Evolutionary conservation across 2,797 vertebrate genomes (phyloP), one percentile per base, ranked within the genome.

Genomic region (Denticeps clupeoides): DNA sequence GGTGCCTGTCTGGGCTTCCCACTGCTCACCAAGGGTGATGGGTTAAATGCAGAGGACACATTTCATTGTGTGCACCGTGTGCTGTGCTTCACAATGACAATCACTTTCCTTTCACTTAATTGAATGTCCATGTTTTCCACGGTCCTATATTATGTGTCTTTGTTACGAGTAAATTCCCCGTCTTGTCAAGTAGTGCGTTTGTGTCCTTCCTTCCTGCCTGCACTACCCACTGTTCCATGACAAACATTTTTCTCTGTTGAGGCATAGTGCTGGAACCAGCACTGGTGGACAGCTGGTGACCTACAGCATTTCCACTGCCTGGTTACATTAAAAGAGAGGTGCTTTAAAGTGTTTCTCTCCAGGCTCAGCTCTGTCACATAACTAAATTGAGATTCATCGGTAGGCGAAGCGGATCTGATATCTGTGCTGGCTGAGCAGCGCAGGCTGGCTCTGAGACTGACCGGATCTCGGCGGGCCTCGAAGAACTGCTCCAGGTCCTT

Each of bases 401-500:
- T 21, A 35, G 10, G 35, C n/a, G n/a, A n/a, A 3, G 18, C 18
- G 3, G 18, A 3, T 19, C 18, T 38, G 35, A 11, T 38, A 18
- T 3, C 18, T 4, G 8, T 3, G 32, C 2, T 8, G 13, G 2
- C 18, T 15, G 6, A 12, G n/a, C 13, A 31, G 12, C 7, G 31
- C 31, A 32, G 33, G 7, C 12, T 6, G 3, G 41, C 16, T 6
- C 5, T 4, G 5, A 25, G 21, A 82, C 91, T 85, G 64, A 96
- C 92, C 18, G 10, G 42, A 58, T 91, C 86, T 64, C 64, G 71
- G 15, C 57, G 64, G 51, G 76, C 73, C 55, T 71, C 24, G 7
- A 59, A 81, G 70, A 82, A 91, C n/a, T 40, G 47, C 50, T 69
- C 64, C 46, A 91, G 69, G 69, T 91, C 88, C 31, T 73, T 69